Percentiles rank a stretch among this genome's conserved stretches.
phyloP scores from a whole-genome alignment of 2,797 vertebrate species.

The Cossypha caffra region DNA sequence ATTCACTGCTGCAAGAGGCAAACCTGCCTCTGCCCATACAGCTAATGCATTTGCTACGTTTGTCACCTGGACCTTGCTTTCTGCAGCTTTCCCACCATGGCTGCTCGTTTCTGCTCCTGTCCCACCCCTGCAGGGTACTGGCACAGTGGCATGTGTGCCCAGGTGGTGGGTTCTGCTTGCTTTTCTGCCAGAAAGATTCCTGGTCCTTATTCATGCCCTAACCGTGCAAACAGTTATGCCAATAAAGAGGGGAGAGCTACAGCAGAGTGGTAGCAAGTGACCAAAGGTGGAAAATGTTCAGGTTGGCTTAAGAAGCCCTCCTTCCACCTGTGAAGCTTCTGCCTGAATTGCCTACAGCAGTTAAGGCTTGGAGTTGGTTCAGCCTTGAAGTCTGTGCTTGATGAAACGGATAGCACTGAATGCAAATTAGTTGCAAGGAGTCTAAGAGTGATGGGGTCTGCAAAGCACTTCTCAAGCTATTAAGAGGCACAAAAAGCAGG shows the following conservation, averaged over 20 bases:
- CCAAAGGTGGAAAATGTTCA: background rate
- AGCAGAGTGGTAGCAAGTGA: background rate
- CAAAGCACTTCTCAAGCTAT: background rate
- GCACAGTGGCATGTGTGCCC: rapidly evolving
- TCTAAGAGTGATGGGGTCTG: background rate
- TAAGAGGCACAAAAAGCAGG: background rate
- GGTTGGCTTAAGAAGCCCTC: background rate
- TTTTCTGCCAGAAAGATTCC: background rate
- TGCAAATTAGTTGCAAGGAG: slow-evolving; percentile 30
- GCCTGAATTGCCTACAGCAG: slow-evolving; percentile 7
- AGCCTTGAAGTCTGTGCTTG: slow-evolving; percentile 12
- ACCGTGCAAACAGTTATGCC: background rate
- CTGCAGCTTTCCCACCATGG: background rate
- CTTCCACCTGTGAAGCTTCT: background rate
- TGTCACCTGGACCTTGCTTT: background rate
- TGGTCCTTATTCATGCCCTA: background rate
- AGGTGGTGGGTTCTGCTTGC: background rate
- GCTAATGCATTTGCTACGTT: background rate
- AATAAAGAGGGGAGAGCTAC: background rate
- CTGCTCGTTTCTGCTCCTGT: background rate
- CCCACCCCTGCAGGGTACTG: background rate
- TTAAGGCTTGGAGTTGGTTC: slow-evolving; percentile 12
- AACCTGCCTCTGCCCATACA: background rate
- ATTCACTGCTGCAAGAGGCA: background rate
- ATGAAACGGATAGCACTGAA: background rate